phyloP scores from a whole-genome alignment of 2,797 vertebrate species.

The Lepidocolaptes lacrymiger region DNA sequence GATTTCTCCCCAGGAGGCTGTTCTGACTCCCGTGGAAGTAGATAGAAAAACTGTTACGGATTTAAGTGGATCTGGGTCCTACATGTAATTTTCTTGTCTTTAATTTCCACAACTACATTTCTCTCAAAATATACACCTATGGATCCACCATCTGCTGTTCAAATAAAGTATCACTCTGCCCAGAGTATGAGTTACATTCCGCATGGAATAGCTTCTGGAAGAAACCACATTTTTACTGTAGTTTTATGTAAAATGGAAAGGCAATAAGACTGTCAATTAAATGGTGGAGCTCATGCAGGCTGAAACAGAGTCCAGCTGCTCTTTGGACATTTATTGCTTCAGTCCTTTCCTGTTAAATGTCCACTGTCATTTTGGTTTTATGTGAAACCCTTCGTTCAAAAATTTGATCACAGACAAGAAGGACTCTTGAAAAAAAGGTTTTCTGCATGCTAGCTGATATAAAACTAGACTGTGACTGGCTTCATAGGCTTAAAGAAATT shows the following conservation, averaged over 20 bases:
- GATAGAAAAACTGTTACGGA: neutral
- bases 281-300: conserved; percentile 22
- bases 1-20: neutral
- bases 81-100: neutral
- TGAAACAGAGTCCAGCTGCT: conserved; percentile 68
- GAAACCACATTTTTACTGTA: conserved; percentile 30
- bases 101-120: conserved; percentile 18
- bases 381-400: conserved; percentile 40
- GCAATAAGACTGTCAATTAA: conserved; percentile 60
- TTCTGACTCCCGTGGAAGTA: neutral
- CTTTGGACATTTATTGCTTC: conserved; percentile 63
- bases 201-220: conserved; percentile 36
- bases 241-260: conserved; percentile 48
- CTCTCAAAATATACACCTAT: neutral
- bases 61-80: neutral
- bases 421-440: neutral
- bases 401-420: conserved; percentile 31
- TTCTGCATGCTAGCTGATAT: neutral
- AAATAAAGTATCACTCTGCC: neutral
- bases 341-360: conserved; percentile 62
- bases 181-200: neutral
- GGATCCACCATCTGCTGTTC: neutral
- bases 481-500: conserved; percentile 10
- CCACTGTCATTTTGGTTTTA: conserved; percentile 62
- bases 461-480: neutral